Evolutionary conservation across 2,797 vertebrate species (phyloP).

Genomic region (Halcyon leucocephala): DNA sequence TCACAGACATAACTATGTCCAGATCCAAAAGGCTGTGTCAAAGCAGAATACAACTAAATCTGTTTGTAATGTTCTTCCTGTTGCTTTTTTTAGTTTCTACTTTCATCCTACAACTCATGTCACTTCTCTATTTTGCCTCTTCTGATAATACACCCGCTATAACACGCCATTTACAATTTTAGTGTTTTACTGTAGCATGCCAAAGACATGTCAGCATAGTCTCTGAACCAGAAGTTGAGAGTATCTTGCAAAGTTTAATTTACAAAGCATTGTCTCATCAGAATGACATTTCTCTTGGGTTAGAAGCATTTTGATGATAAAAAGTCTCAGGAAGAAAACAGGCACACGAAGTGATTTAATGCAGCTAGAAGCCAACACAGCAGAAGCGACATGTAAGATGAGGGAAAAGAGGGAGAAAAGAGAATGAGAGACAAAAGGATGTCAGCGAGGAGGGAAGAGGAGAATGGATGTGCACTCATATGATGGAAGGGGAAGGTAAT

Average conservation of each 20-base stretch:
- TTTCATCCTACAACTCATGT: neutral
- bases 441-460: neutral
- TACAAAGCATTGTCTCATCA: neutral
- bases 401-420: neutral
- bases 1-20: neutral
- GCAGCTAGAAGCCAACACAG: neutral
- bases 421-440: neutral
- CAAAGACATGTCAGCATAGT: neutral
- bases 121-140: neutral
- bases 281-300: neutral
- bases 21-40: neutral
- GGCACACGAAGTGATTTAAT: rapidly evolving
- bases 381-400: neutral
- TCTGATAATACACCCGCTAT: neutral
- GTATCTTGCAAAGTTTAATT: neutral
- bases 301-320: neutral
- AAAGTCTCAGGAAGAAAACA: neutral
- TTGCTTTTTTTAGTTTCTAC: neutral
- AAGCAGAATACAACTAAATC: neutral
- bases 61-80: neutral
- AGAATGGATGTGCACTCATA: neutral
- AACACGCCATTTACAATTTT: neutral
- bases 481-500: neutral
- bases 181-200: neutral
- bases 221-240: neutral